These are phyloP conservation scores for Panagrolaimus sp. DNA, from an alignment of 1,140 invertebrate genomes.

Conservation along the genomic window DNA sequence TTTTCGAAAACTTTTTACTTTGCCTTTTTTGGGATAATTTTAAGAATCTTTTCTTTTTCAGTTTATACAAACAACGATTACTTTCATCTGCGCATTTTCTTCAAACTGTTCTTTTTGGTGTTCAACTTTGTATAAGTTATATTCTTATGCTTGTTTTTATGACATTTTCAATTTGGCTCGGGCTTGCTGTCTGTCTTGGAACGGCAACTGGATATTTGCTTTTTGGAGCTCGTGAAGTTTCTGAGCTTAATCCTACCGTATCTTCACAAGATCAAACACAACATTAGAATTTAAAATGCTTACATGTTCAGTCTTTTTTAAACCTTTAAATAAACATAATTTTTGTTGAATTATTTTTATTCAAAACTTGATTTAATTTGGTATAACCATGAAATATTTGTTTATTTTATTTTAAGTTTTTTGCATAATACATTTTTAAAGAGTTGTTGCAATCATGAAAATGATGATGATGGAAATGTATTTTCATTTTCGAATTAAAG, in stretches of 20 bases:
- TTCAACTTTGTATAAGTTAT: conserved; percentile 84
- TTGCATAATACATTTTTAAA: not conserved
- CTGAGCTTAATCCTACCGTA: not conserved
- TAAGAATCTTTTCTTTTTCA: not conserved
- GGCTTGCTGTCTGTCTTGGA: conserved; percentile 78
- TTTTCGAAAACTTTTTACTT: not conserved
- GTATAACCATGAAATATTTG: not conserved
- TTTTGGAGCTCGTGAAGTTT: conserved; percentile 66
- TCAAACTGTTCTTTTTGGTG: conserved; percentile 79
- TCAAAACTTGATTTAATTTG: not conserved
- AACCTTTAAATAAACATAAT: too few species aligned
- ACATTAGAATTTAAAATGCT: too few species aligned
- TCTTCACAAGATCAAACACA: not conserved
- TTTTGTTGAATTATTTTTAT: not conserved
- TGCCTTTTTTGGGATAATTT: conserved; percentile 7
- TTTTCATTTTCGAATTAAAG: conserved; percentile 47
- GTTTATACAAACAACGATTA: conserved; percentile 28
- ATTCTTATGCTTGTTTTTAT: conserved; percentile 93
- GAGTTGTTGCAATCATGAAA: conserved; percentile 13
- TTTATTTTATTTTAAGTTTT: not conserved
- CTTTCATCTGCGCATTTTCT: conserved; percentile 66
- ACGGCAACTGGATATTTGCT: conserved; percentile 82
- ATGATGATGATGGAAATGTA: conserved; percentile 52
- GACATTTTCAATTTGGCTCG: conserved; percentile 92
- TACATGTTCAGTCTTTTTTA: too few species aligned